phyloP scores from a whole-genome alignment of 2,888 invertebrate species.

The Thymelicus acteon region DNA sequence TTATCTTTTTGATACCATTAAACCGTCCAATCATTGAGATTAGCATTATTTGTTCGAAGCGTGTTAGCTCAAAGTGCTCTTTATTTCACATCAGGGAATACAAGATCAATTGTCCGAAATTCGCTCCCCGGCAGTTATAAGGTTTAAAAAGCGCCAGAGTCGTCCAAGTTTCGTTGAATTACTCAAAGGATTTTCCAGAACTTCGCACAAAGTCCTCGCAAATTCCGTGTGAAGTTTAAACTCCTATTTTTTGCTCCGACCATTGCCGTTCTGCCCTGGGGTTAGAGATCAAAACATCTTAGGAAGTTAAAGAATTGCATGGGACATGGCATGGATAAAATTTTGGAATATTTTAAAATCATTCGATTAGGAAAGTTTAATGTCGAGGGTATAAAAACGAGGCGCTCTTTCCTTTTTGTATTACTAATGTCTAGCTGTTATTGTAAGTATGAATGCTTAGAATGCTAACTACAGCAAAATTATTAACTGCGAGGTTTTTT shows the following conservation, averaged over 20 bases:
- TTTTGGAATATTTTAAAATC: not conserved
- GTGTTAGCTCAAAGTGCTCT: not conserved
- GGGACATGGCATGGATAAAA: conserved; percentile 1
- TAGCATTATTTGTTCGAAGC: not conserved
- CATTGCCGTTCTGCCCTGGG: conserved; percentile 9
- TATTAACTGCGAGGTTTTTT: too few species aligned
- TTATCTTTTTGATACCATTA: too few species aligned
- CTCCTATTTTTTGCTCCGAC: conserved; percentile 25
- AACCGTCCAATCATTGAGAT: not conserved
- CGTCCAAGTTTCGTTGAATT: conserved; percentile 27
- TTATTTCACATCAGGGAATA: conserved; percentile 7
- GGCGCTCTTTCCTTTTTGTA: too few species aligned
- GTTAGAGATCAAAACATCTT: conserved; percentile 31
- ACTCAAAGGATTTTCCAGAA: conserved; percentile 36
- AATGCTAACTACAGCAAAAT: too few species aligned
- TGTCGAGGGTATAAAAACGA: too few species aligned
- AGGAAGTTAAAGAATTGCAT: conserved; percentile 5
- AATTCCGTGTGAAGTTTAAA: conserved; percentile 32
- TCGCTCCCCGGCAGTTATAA: not conserved
- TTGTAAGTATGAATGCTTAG: too few species aligned
- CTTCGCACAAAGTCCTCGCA: conserved; percentile 21
- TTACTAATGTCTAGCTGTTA: too few species aligned
- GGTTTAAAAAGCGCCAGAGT: conserved; percentile 8
- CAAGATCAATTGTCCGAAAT: conserved; percentile 6
- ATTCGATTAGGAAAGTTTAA: not conserved